Percentiles rank a stretch among this genome's conserved stretches.
These are phyloP conservation scores for Ornithorhynchus anatinus DNA, from an alignment of 2,113 vertebrate species.

Conservation along the genomic window DNA sequence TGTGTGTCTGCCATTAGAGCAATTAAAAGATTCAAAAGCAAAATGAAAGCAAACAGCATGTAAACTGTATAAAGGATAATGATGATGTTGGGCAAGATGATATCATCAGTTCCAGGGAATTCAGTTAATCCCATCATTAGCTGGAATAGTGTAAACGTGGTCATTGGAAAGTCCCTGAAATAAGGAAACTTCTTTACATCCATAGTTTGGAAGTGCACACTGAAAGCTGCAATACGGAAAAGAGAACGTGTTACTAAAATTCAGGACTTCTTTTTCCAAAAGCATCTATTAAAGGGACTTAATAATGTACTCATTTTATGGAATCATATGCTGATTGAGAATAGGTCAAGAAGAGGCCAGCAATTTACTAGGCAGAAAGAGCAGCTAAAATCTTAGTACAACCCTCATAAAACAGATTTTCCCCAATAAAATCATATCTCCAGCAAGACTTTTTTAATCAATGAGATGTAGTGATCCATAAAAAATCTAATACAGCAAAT, in stretches of 20 bases:
- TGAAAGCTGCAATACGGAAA: neutral
- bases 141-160: neutral
- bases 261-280: neutral
- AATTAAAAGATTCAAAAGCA: slow-evolving; percentile 29
- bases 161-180: slow-evolving; percentile 26
- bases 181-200: neutral
- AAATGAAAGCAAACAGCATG: slow-evolving; percentile 4
- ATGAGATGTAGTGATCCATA: neutral
- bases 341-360: neutral
- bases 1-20: neutral
- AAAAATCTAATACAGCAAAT: neutral
- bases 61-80: neutral
- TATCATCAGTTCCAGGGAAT: neutral
- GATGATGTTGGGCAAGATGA: neutral
- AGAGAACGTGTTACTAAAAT: neutral
- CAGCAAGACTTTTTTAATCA: slow-evolving; percentile 9
- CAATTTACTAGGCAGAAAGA: slow-evolving; percentile 10
- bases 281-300: neutral
- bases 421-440: slow-evolving; percentile 10
- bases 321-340: neutral
- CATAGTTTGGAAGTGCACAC: slow-evolving; percentile 1
- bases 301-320: neutral
- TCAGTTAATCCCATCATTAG: slow-evolving; percentile 8
- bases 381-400: neutral
- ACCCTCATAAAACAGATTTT: neutral